Evolutionary conservation across 2,797 vertebrate genomes (phyloP), one percentile per base, ranked within the genome.

Genomic region (Labeo calbasu): DNA sequence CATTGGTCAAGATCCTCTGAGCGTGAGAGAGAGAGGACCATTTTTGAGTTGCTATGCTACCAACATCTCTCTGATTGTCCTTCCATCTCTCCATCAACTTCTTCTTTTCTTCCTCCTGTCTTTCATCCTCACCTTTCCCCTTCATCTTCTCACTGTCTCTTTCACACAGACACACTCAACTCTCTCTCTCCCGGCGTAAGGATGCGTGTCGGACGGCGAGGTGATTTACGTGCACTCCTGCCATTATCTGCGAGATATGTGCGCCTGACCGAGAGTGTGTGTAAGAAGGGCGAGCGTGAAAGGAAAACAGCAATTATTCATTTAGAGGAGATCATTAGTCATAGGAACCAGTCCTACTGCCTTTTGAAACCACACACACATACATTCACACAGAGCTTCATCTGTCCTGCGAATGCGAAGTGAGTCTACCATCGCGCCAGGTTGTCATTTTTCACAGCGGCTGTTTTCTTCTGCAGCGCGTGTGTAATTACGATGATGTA

Each of bases 201-300:
- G 82, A 86, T 84, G 85, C 79, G 43, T 86, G 82, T 87, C 82
- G 82, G 86, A 92, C 89, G 89, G 80, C 88, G 88, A 90, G 19
- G 85, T 86, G 84, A 88, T 87, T 87, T 87, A 87, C 77, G 21
- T 84, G 66, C 72, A 84, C 91, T 92, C 83, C 91, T 89, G 88
- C 83, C 87, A 93, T 91, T 92, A 92, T 57, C 36, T 75, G 84
- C 78, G 77, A 87, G 79, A 51, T 81, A 70, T 83, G 84, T 82
- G 50, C 78, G 48, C 72, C 65, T 77, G 63, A 48, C 57, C 28
- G 51, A 70, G 51, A 65, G 63, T 80, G 61, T 86, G 75, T 81
- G 57, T 81, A 69, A 80, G 70, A 83, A 63, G 71, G 11, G 28
- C 43, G 76, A 61, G 81, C n/a, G 68, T 79, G 69, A 80, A 87